Evolutionary conservation across 2,888 invertebrate genomes (phyloP), one percentile per base, ranked within the genome.

Genomic region (Unio pictorum): DNA sequence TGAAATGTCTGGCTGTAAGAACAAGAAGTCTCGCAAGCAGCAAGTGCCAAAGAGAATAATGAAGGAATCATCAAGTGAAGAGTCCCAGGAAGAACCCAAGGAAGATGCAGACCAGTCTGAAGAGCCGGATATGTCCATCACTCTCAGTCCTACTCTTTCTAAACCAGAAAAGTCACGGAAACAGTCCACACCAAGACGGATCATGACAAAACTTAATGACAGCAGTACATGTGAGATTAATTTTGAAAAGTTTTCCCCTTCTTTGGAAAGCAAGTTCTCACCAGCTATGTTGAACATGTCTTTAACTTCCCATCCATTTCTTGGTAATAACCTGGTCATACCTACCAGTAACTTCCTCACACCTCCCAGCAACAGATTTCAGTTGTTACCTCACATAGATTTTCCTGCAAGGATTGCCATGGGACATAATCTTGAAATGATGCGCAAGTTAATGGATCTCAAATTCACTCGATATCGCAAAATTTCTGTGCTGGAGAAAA

Each of bases 391-490:
- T 45, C 45, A 45, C 11, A 45, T 11, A 45, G 45, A 45, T 45
- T 45, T 45, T 45, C 45, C 45, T 45, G 45, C 45, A 11, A 11
- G 45, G 45, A 45, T 45, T 45, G 45, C 45, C 45, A 67, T 62
- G 67, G 62, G 59, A 28, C 70, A 70, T 65, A 73, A 72, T 23
- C 59, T 76, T 45, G 72, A 74, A 28, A 67, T 74, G 23, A 71
- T 76, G 34, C 63, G 72, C 30, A 70, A 72, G 28, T 56, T 76
- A 28, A 55, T 74, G 66, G 76, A 76, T 56, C 69, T 76, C 18
- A 30, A 72, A 56, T 72, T 70, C 55, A 68, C 72, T 61, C 63
- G 67, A 26, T 76, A 76, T 45, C 64, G 76, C 34, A 76, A 76
- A 57, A 76, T 76, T 17, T 64, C 72, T 34, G 67, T 76, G 15